Percentiles rank a stretch among this genome's conserved stretches.
phyloP scores from a whole-genome alignment of 2,888 invertebrate genomes.

The Anthophora plumipes region DNA sequence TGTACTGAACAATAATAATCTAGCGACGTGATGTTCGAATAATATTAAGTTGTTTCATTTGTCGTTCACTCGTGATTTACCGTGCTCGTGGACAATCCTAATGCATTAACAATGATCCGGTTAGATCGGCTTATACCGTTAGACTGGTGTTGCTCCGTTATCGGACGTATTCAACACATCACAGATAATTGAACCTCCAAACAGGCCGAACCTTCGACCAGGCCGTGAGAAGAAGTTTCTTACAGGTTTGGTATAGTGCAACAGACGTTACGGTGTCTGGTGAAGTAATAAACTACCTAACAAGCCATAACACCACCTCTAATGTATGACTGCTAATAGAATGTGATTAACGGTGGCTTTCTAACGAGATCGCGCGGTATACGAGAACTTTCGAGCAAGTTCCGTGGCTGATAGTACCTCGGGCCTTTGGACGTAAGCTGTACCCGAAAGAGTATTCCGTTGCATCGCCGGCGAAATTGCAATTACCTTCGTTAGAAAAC shows the following conservation, averaged over 20 bases:
- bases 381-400: slow-evolving; percentile 41
- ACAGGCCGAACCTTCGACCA: background rate
- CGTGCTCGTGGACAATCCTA: background rate
- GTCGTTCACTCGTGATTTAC: slow-evolving; percentile 10
- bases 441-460: background rate
- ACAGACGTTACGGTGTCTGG: background rate
- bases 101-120: background rate
- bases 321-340: slow-evolving; percentile 52
- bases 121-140: background rate
- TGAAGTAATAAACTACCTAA: slow-evolving; percentile 49
- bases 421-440: background rate
- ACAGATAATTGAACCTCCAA: slow-evolving; percentile 14
- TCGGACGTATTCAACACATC: slow-evolving; percentile 23
- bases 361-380: slow-evolving; percentile 50
- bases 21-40: no score
- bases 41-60: background rate
- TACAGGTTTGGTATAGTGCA: background rate
- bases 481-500: background rate
- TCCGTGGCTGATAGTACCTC: background rate
- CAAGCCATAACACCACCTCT: slow-evolving; percentile 47
- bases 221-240: slow-evolving; percentile 24
- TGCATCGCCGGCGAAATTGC: background rate
- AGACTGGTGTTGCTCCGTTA: slow-evolving; percentile 20
- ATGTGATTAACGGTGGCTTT: slow-evolving; percentile 51
- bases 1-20: no score